These are phyloP conservation scores for Temnothorax unifasciatus DNA, from an alignment of 2,888 invertebrate species.

Conservation along the genomic window DNA sequence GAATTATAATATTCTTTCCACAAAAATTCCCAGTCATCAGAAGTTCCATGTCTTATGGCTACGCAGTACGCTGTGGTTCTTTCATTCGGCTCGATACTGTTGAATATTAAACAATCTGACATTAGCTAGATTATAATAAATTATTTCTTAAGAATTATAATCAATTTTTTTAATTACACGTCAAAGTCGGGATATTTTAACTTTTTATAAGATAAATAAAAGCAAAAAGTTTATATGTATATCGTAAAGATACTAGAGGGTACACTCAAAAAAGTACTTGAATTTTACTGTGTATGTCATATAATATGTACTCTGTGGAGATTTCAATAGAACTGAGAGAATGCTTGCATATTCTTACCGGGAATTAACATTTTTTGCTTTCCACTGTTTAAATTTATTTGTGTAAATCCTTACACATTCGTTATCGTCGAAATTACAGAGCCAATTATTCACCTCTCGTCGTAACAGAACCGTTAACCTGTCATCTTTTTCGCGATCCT, in stretches of 20 bases:
- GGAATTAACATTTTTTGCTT: background rate
- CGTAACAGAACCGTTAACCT: constrained; percentile 88
- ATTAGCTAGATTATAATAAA: background rate
- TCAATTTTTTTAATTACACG: background rate
- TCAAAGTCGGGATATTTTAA: background rate
- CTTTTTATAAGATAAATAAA: background rate
- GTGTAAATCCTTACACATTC: constrained; percentile 87
- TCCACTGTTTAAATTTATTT: constrained; percentile 86
- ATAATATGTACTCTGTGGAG: background rate
- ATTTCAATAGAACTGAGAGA: background rate
- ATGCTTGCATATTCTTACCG: constrained; percentile 56
- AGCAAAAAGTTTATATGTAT: background rate
- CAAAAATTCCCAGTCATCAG: constrained; percentile 91
- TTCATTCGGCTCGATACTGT: constrained; percentile 86
- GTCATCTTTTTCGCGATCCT: constrained; percentile 82
- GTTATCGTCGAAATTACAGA: constrained; percentile 88
- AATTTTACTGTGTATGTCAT: background rate
- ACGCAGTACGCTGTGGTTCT: constrained; percentile 90
- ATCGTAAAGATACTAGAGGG: background rate
- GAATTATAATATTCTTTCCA: constrained; percentile 89
- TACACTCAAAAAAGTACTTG: background rate
- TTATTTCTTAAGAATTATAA: background rate
- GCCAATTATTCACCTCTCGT: constrained; percentile 88
- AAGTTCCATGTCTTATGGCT: constrained; percentile 89
- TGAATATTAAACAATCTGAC: background rate